phyloP scores from a whole-genome alignment of 30 jellyfish, hydroid and myxozoan species.

The Aurelia sp. region DNA sequence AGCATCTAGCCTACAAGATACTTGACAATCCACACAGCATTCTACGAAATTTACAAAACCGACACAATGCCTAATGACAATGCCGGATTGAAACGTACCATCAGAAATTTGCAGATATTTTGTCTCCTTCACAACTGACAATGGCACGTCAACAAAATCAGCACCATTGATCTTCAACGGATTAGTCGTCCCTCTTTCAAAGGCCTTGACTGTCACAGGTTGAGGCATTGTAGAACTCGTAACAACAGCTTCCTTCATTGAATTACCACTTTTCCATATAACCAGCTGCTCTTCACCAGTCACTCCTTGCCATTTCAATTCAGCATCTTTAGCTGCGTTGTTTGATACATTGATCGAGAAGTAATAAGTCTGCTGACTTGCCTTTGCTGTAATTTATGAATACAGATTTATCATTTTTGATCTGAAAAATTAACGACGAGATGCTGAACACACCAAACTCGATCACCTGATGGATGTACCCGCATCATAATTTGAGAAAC shows the following conservation, averaged over 20 bases:
- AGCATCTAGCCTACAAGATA: too few relatives aligned
- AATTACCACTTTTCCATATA: constrained; percentile 18
- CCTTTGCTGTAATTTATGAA: neutral
- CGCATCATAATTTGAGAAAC: too few relatives aligned
- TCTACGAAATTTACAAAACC: too few relatives aligned
- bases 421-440: neutral
- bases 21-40: too few relatives aligned
- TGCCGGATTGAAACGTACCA: neutral
- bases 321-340: constrained; percentile 36
- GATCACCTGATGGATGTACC: too few relatives aligned
- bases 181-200: constrained; percentile 62
- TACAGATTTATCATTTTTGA: neutral
- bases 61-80: too few relatives aligned
- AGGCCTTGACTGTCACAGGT: constrained; percentile 40
- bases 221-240: constrained; percentile 44
- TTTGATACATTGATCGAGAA: constrained; percentile 41
- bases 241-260: constrained; percentile 15
- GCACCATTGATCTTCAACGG: constrained; percentile 43
- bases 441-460: too few relatives aligned
- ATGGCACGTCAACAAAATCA: constrained; percentile 14
- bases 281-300: constrained; percentile 37
- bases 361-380: constrained; percentile 28
- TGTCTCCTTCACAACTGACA: constrained; percentile 11
- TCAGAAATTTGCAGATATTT: neutral
- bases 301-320: constrained; percentile 48